Evolutionary conservation across 2,888 invertebrate species (phyloP).

Genomic region (Chymomyza caudatula): DNA sequence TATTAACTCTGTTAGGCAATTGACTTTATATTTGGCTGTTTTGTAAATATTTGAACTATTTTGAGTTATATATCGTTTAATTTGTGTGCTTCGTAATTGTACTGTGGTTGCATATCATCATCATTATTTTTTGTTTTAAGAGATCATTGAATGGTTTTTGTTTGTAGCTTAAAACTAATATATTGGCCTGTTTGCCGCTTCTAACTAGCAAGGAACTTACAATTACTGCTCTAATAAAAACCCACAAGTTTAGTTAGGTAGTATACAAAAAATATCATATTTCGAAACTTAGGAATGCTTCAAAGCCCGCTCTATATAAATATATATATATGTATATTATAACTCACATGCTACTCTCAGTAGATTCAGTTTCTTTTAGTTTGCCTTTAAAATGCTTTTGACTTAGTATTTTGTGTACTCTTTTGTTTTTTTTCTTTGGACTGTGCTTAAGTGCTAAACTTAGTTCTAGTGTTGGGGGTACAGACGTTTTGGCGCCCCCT

Average conservation of each 20-base stretch:
- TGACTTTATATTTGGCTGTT: constrained; percentile 12
- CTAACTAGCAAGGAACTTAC: constrained; percentile 54
- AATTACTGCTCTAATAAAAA: constrained; percentile 31
- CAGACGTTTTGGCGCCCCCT: no score
- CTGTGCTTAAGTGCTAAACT: constrained; percentile 35
- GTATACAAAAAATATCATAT: constrained; percentile 2
- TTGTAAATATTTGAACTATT: constrained; percentile 64
- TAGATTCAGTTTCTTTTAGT: constrained; percentile 26
- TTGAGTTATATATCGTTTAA: constrained; percentile 15
- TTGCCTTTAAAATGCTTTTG: constrained; percentile 41
- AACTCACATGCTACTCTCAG: constrained; percentile 53
- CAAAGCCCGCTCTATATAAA: constrained; percentile 25
- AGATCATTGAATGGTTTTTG: constrained; percentile 41
- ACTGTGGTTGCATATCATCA: constrained; percentile 49
- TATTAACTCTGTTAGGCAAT: neutral
- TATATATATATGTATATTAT: no score
- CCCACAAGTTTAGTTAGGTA: neutral
- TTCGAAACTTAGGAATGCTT: constrained; percentile 28
- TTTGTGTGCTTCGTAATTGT: constrained; percentile 34
- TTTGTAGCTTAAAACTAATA: constrained; percentile 20
- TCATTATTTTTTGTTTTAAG: constrained; percentile 55
- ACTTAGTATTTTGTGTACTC: constrained; percentile 48
- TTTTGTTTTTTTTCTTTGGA: constrained; percentile 34
- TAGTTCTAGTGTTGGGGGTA: neutral
- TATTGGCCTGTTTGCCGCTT: constrained; percentile 30